These are phyloP conservation scores for Euproctis similis DNA, from an alignment of 2,888 invertebrate genomes.

Conservation along the genomic window DNA sequence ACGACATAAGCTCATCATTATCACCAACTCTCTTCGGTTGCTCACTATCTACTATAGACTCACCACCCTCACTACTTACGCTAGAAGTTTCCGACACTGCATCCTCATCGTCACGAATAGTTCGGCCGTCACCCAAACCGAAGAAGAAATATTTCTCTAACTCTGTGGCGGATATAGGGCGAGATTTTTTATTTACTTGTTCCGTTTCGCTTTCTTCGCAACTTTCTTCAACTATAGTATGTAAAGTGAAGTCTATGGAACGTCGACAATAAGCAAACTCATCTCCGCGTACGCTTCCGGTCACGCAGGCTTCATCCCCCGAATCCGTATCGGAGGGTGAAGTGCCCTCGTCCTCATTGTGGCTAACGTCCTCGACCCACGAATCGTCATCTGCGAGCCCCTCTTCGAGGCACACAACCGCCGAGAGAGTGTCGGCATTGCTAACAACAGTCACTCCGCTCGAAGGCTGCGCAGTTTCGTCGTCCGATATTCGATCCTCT, in stretches of 20 bases:
- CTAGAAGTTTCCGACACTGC: constrained; percentile 88
- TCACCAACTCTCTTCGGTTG: constrained; percentile 74
- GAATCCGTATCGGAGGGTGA: constrained; percentile 81
- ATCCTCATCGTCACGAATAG: constrained; percentile 76
- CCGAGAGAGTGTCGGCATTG: constrained; percentile 81
- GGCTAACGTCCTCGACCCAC: constrained; percentile 92
- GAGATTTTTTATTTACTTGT: constrained; percentile 76
- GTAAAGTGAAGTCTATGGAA: constrained; percentile 90
- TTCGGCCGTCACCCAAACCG: constrained; percentile 84
- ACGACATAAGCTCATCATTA: constrained; percentile 86
- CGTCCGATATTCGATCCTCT: constrained; percentile 62
- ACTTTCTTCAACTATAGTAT: constrained; percentile 95
- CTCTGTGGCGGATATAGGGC: constrained; percentile 86
- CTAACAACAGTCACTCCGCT: constrained; percentile 81
- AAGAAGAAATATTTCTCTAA: constrained; percentile 94
- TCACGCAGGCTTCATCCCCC: constrained; percentile 80
- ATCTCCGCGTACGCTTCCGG: constrained; percentile 87
- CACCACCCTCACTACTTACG: constrained; percentile 88
- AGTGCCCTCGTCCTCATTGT: constrained; percentile 84
- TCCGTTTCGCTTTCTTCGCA: constrained; percentile 95
- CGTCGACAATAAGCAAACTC: constrained; percentile 88
- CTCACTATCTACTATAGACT: constrained; percentile 80
- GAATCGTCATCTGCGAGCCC: constrained; percentile 93
- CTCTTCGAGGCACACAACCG: constrained; percentile 86
- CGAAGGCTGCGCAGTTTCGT: constrained; percentile 64